phyloP scores from a whole-genome alignment of 2,113 vertebrate genomes.

The Aphelocoma coerulescens region DNA sequence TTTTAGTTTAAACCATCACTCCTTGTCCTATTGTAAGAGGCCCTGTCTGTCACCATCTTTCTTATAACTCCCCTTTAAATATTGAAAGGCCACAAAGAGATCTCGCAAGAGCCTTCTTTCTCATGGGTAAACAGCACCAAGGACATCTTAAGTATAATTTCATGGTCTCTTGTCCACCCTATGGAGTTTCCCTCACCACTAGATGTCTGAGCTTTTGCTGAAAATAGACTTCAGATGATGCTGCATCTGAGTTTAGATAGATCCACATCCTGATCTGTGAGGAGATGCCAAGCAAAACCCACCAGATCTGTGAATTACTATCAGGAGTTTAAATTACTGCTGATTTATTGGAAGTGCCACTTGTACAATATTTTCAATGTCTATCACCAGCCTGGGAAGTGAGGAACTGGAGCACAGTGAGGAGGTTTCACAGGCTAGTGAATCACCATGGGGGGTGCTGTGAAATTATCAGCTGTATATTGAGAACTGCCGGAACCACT shows the following conservation, averaged over 20 bases:
- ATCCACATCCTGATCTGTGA: neutral
- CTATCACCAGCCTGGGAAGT: neutral
- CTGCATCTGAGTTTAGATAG: neutral
- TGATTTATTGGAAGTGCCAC: neutral
- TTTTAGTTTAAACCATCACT: neutral
- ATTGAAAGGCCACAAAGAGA: neutral
- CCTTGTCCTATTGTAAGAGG: neutral
- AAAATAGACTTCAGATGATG: neutral
- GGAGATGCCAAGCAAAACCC: neutral
- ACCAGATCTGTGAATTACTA: neutral
- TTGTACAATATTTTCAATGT: neutral
- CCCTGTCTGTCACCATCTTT: neutral
- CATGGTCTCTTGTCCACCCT: neutral
- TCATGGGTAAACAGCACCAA: neutral
- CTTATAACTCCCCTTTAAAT: neutral
- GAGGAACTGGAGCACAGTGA: neutral
- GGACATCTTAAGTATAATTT: neutral
- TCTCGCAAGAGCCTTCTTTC: neutral
- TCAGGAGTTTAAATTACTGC: neutral
- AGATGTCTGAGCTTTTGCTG: neutral
- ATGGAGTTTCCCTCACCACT: accelerated
- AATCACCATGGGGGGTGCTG: neutral
- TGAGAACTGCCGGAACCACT: slow-evolving; percentile 14
- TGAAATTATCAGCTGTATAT: neutral
- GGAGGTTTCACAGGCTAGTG: neutral